Conservation (phyloP, 2,888 invertebrate species). For the Timandra comae region DNA sequence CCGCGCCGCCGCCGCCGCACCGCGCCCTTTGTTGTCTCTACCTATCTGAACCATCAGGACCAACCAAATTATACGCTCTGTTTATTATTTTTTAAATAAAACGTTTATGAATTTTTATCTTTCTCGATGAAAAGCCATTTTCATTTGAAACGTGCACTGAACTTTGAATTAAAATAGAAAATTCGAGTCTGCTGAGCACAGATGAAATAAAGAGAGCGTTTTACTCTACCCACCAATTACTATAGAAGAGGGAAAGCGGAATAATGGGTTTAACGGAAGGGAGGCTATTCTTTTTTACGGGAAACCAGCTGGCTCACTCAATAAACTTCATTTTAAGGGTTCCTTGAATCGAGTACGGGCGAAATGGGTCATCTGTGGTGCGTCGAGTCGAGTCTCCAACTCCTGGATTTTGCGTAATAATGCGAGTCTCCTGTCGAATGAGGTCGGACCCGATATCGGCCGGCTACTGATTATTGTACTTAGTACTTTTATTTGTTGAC, state of each 20-base stretch:
- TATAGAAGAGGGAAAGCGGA: conserved; percentile 28
- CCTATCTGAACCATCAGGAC: conserved; percentile 27
- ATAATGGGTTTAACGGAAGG: conserved; percentile 34
- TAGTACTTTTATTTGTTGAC: background rate
- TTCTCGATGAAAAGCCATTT: background rate
- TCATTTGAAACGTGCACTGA: conserved; percentile 5
- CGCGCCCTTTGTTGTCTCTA: conserved; percentile 48
- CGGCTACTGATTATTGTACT: background rate
- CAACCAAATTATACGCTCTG: conserved; percentile 16
- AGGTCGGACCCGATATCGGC: too few relatives aligned
- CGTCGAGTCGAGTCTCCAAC: conserved; percentile 7
- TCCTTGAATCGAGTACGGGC: conserved; percentile 37
- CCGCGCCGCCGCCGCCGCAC: conserved; percentile 31
- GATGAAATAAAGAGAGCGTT: conserved; percentile 17
- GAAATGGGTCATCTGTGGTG: conserved; percentile 28
- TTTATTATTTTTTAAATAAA: conserved; percentile 19
- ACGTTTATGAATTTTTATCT: conserved; percentile 4
- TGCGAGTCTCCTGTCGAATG: conserved; percentile 1
- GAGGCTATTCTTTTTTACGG: conserved; percentile 44
- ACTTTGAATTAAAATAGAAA: conserved; percentile 14
- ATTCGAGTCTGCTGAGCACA: conserved; percentile 8
- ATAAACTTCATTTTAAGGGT: conserved; percentile 53
- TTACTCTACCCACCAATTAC: conserved; percentile 23
- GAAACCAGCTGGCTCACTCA: conserved; percentile 48
- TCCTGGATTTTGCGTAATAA: too few relatives aligned